Evolutionary conservation across 2,113 vertebrate species (phyloP), one percentile per base, ranked within the genome.

Genomic region (Glareola pratincola): DNA sequence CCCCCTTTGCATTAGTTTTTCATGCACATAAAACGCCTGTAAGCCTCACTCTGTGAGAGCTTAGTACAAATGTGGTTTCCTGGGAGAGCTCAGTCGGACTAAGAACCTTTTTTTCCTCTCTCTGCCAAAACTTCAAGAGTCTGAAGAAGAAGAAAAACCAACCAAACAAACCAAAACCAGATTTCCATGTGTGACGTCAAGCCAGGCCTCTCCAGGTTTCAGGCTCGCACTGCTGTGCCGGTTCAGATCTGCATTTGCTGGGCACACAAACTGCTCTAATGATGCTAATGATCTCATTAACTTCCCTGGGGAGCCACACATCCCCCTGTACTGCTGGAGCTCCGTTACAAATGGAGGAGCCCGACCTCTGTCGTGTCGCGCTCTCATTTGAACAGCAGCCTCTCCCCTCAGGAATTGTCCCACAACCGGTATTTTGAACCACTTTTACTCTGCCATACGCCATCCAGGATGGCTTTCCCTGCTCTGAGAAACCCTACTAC

Each of bases 301-400:
- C 11, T 34, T 3, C 7, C 39, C 27, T 24, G 21, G n/a, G 47
- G 32, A 84, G 14, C 14, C 0, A 0, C 37, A 21, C 1, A 1
- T 26, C 5, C 10, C 56, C 21, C 51, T 45, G 22, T 21, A 34
- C 10, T 11, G 13, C 43, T 34, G 0, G 0, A 80, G 72, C 57
- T 69, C 62, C 0, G 0, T 43, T 30, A 8, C 34, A 53, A 32
- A 37, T 4, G 6, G 47, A 63, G 50, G 14, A 39, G 43, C 15
- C 13, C 79, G 45, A 62, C 12, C 37, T 29, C 36, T 50, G 37
- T 51, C 12, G 3, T 14, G 27, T 36, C 9, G 1, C 1, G 14
- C 32, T 77, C 68, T 56, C 39, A 4, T n/a, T 19, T 47, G 47
- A 69, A 53, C 59, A 39, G 73, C 45, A 74, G 51, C 16, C 53